Base-by-base conservation (phyloP, 2,888 invertebrate genomes). In the Metellina segmentata region DNA sequence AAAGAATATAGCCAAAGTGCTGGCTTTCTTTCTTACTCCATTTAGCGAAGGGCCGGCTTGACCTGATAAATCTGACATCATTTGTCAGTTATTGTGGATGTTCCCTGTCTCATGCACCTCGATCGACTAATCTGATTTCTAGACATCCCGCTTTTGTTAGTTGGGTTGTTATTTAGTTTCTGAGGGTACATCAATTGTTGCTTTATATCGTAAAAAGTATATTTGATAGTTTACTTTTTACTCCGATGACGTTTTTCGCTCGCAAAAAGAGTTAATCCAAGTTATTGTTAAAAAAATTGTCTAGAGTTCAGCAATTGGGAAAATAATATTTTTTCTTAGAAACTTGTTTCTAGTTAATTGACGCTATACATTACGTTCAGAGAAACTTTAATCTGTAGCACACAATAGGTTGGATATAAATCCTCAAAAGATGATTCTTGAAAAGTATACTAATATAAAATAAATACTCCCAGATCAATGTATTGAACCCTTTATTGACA, bases 21-120 rank as follows among this genome's bases (percentile, higher is more conserved):
- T 51, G 52, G 77, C 77, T 77, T 77, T 85, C 61, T 49, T 77
- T 49, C 48, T 71, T 81, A 20, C 13, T 88, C 72, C 48, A 52
- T 71, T 81, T 75, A 75, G 75, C 53, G 19, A 70, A 83, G 69
- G 53, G 81, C 79, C 88, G 71, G 78, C 61, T 85, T 83, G 89
- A 79, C 89, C 89, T 52, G 78, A 89, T 83, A 83, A 89, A 81
- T 81, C 81, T 81, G 75, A 81, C 53, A 85, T 89, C 85, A 89
- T 89, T 85, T 83, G 83, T 89, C 85, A 83, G 89, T 82, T 89
- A 89, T 70, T 89, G 77, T n/a, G 19, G 78, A 88, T 88, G 88
- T 88, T 88, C 61, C 34, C 83, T 89, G 89, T 89, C 89, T 85
- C 71, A 72, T 83, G 79, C 78, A 48, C 89, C 61, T 19, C 72